Evolutionary conservation across 2,888 invertebrate genomes (phyloP), one percentile per base, ranked within the genome.

Genomic region (Celastrina argiolus): DNA sequence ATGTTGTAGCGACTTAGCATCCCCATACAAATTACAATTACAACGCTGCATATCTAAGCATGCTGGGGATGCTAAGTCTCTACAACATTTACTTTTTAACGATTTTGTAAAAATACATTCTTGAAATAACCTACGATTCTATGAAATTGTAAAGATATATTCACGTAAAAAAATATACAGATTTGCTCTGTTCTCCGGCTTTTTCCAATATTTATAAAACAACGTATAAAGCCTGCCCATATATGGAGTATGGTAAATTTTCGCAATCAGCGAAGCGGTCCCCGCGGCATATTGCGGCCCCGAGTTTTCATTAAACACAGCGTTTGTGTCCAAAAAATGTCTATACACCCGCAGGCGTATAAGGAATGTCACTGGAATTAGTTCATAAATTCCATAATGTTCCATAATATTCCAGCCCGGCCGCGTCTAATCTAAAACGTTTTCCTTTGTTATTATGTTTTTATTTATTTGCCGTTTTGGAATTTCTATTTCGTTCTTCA

Each of bases 231-330:
- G 39, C 34, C 34, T 31, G 84, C 86, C 84, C 85, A 85, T 85
- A 85, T 85, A 63, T 42, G 76, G 75, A 78, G 79, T 80, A 82
- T 82, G 81, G 79, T 83, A 85, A 87, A 84, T 85, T 68, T 70
- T 74, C 78, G 83, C 86, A 88, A 88, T 87, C 89, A 86, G 83
- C 6, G 39, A 83, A 87, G 81, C 84, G 83, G 79, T 81, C 85
- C 87, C 82, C 73, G 82, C 76, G 88, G 88, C 88, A 81, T 84
- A 83, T 82, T 84, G 84, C 80, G 84, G 84, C 84, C 85, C 84
- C 79, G 81, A 84, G 83, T 88, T 90, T 89, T 90, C 89, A 90
- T 90, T 90, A 90, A 89, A 89, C 84, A 85, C 79, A 83, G 74
- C 82, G 81, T 80, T 85, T 85, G 83, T 83, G 81, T 79, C 82